Evolutionary conservation across 1,140 invertebrate genomes (phyloP).

Genomic region (Chironomus striatipennis): DNA sequence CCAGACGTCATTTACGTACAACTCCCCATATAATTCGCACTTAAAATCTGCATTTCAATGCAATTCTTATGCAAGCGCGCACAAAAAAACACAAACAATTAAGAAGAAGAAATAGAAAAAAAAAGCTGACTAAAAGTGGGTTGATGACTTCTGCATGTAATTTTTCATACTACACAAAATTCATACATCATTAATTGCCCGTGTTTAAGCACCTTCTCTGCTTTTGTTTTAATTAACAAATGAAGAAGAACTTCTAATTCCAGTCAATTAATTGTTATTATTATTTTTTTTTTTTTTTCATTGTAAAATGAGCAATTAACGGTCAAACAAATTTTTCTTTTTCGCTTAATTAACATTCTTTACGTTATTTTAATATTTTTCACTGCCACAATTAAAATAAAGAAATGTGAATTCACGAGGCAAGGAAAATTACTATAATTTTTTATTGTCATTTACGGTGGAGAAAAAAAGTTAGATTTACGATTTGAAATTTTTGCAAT

Average conservation of each 20-base stretch:
- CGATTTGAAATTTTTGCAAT: no score
- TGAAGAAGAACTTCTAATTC: background rate
- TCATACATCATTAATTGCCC: background rate
- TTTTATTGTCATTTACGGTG: no score
- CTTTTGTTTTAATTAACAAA: background rate
- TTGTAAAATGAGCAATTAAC: slow-evolving; percentile 1
- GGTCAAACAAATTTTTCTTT: background rate
- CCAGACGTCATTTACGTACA: background rate
- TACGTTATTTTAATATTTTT: background rate
- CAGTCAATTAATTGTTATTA: background rate
- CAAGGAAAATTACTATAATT: no score
- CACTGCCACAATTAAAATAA: no score
- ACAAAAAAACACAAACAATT: background rate
- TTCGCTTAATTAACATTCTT: background rate
- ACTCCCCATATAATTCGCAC: background rate
- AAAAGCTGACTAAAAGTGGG: background rate
- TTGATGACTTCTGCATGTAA: background rate
- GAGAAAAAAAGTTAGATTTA: no score
- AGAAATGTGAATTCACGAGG: no score
- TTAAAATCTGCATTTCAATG: background rate
- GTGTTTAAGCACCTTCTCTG: background rate
- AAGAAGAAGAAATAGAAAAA: background rate
- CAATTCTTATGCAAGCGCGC: slow-evolving; percentile 3
- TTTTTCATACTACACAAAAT: background rate
- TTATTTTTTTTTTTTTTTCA: no score